These are phyloP conservation scores for Bursaphelenchus mucronatus DNA, from an alignment of 1,140 invertebrate species.

Conservation along the genomic window DNA sequence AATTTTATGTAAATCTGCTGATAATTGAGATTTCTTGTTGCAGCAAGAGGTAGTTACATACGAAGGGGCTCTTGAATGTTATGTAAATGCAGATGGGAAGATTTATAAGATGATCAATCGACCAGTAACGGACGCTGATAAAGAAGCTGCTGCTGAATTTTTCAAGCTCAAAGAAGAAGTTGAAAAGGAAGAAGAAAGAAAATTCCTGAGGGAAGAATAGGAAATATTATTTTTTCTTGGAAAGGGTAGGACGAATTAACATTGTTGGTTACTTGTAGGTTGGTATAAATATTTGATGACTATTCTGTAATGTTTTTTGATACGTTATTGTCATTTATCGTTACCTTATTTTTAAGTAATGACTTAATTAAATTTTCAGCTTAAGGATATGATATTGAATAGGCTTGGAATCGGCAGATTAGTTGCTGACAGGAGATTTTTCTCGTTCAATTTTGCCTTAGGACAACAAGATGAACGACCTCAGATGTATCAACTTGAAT, in stretches of 20 bases:
- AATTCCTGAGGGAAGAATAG: conserved; percentile 7
- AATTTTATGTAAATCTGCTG: background rate
- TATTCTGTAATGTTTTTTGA: background rate
- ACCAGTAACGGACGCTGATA: conserved; percentile 18
- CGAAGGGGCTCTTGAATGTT: conserved; percentile 30
- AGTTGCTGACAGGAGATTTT: background rate
- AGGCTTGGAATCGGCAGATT: no score
- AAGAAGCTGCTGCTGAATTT: conserved; percentile 25
- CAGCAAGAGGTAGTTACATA: conserved; percentile 9
- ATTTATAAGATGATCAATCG: conserved; percentile 30
- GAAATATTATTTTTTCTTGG: conserved; percentile 7
- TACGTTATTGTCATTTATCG: no score
- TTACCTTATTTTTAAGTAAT: no score
- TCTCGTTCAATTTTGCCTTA: background rate
- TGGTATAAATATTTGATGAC: background rate
- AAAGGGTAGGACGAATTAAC: background rate
- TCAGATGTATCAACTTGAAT: conserved; percentile 40
- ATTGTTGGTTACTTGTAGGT: background rate
- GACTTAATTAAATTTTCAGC: no score
- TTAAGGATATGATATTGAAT: no score
- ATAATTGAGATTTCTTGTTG: conserved; percentile 5
- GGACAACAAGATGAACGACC: conserved; percentile 20
- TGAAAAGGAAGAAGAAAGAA: conserved; percentile 17
- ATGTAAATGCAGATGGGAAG: conserved; percentile 20
- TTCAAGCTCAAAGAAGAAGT: conserved; percentile 17